Evolutionary conservation across 2,113 vertebrate species (phyloP), one percentile per base, ranked within the genome.

Genomic region (Dasyprocta punctata): DNA sequence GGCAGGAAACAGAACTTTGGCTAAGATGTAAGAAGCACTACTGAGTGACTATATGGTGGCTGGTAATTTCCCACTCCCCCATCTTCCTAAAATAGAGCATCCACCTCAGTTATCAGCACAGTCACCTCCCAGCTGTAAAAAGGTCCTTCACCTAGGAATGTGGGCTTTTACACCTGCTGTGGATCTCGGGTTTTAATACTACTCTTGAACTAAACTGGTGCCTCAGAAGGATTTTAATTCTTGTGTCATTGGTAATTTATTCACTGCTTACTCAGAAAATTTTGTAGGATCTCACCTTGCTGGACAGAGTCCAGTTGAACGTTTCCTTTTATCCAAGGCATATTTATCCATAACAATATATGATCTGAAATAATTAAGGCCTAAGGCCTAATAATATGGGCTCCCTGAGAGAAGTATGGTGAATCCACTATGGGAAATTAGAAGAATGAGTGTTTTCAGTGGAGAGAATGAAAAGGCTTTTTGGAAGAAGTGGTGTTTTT

Each of bases 71-170:
- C 47, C 6, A 19, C 56, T 91, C 69, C 85, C 49, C 63, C 47
- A 84, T 47, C 63, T 96, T 71, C 94, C 83, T 92, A 85, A 95
- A 96, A 97, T 95, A 97, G 93, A 95, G 91, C 44, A 86, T 73
- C 61, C 44, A 67, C 47, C 78, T 61, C 49, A 69, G 81, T 94
- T 89, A 93, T 92, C 77, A 93, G 52, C 33, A 38, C 36, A 73
- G 77, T 94, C 44, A 75, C 52, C 49, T 91, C 73, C 49, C 58
- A 71, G 28, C 30, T 65, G 36, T 28, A 61, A 96, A 95, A 89
- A 67, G 44, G 44, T 85, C 19, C 89, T 90, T 94, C 52, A 92
- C 86, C 96, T 82, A 83, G 89, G 92, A 96, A 96, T 90, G 83
- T 94, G 92, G 54, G 49, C 63, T 95, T 92, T 90, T 56, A 38